phyloP scores from a whole-genome alignment of 2,888 invertebrate species.

The Brachycybe producta region DNA sequence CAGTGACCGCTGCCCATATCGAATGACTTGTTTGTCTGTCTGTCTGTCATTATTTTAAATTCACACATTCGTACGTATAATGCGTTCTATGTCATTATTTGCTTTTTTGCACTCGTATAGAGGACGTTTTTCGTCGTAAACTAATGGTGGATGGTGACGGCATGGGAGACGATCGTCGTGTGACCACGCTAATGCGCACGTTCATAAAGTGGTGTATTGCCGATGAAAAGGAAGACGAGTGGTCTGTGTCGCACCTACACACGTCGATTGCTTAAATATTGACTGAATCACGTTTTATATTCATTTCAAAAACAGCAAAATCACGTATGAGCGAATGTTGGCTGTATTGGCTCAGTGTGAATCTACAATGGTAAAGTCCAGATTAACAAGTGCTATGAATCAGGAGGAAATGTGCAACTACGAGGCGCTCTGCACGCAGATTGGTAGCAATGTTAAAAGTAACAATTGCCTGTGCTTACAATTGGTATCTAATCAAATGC shows the following conservation, averaged over 20 bases:
- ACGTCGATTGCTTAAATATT: neutral
- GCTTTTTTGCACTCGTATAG: no score
- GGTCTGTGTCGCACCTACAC: conserved; percentile 22
- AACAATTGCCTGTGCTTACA: no score
- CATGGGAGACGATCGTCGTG: conserved; percentile 81
- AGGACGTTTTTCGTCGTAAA: conserved; percentile 83
- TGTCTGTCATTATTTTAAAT: no score
- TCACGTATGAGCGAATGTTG: conserved; percentile 63
- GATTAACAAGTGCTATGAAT: conserved; percentile 65
- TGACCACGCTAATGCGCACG: conserved; percentile 71
- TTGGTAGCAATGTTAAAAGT: conserved; percentile 35
- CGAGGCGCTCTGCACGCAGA: conserved; percentile 56
- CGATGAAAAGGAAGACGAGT: conserved; percentile 28
- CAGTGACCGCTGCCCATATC: no score
- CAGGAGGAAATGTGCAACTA: conserved; percentile 71
- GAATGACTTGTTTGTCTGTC: no score
- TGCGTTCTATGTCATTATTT: no score
- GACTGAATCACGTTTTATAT: conserved; percentile 15
- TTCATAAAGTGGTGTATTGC: conserved; percentile 34
- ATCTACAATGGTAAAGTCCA: conserved; percentile 71
- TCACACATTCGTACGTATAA: no score
- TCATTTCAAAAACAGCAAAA: conserved; percentile 40
- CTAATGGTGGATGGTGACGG: conserved; percentile 94
- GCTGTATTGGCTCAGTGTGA: conserved; percentile 76
- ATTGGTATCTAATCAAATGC: no score